phyloP scores from a whole-genome alignment of 2,888 invertebrate species.

The Sarcophaga caerulescens region DNA sequence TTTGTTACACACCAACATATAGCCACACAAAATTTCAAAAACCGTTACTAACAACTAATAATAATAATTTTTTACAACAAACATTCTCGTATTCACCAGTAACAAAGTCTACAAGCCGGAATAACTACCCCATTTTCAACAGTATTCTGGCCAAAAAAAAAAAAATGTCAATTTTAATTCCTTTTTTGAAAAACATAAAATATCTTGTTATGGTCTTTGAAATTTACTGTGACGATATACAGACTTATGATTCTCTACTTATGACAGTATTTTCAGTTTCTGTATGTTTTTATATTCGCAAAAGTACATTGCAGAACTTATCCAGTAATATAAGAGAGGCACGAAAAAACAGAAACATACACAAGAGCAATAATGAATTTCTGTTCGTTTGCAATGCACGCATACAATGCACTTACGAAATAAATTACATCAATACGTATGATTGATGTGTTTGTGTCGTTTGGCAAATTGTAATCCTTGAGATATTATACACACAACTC shows the following conservation, averaged over 20 bases:
- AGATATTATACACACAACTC: not conserved
- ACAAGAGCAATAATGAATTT: not conserved
- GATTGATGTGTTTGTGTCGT: slow-evolving; percentile 5
- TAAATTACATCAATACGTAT: slow-evolving; percentile 20
- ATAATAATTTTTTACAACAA: too few relatives aligned
- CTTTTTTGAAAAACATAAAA: too few relatives aligned
- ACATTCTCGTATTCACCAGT: too few relatives aligned
- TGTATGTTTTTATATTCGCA: not conserved
- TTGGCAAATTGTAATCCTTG: slow-evolving; percentile 2
- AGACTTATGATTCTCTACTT: not conserved
- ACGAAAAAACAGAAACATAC: not conserved
- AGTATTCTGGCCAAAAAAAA: too few relatives aligned
- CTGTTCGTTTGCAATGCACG: not conserved
- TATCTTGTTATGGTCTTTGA: too few relatives aligned
- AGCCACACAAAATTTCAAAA: too few relatives aligned
- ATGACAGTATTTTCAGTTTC: not conserved
- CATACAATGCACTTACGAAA: slow-evolving; percentile 18
- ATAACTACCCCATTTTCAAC: too few relatives aligned
- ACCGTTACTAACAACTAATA: too few relatives aligned
- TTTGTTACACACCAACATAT: too few relatives aligned
- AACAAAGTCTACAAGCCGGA: too few relatives aligned
- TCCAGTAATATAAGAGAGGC: not conserved
- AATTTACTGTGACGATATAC: not conserved
- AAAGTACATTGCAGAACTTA: not conserved
- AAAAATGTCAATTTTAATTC: too few relatives aligned